Percentiles rank a stretch among this genome's conserved stretches.
Conservation (phyloP, 2,888 invertebrate species). For the Pheosia tremula region DNA sequence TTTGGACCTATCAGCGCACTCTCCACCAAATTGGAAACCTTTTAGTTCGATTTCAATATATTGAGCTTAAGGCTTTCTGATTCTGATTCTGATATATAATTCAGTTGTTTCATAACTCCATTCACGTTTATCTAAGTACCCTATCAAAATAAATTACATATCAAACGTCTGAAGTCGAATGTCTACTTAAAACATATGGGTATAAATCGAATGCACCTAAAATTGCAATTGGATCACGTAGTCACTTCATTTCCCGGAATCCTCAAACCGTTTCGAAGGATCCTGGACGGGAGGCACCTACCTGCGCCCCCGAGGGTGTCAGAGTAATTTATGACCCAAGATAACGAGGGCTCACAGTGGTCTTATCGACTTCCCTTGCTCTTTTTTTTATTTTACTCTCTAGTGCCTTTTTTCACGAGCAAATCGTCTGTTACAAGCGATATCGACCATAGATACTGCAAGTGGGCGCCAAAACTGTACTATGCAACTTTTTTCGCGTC, state of each 20-base stretch:
- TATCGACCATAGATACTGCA: constrained; percentile 68
- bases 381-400: constrained; percentile 71
- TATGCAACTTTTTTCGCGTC: constrained; percentile 51
- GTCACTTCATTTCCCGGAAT: constrained; percentile 79
- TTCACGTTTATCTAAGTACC: not conserved
- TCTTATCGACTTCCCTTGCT: constrained; percentile 77
- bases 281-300: constrained; percentile 61
- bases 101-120: not conserved
- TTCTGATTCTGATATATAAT: too few relatives aligned
- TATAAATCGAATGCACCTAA: constrained; percentile 76
- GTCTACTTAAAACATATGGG: constrained; percentile 48
- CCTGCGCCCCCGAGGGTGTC: constrained; percentile 78
- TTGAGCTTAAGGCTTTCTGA: not conserved
- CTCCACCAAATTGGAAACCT: not conserved
- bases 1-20: not conserved
- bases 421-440: constrained; percentile 74
- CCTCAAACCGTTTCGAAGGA: constrained; percentile 67
- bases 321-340: constrained; percentile 80
- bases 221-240: constrained; percentile 84
- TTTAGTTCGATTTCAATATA: not conserved
- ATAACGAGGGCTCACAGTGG: constrained; percentile 81
- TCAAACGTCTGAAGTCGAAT: constrained; percentile 40
- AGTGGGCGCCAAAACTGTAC: constrained; percentile 40
- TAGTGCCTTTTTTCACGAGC: constrained; percentile 72
- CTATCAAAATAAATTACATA: constrained; percentile 32